These are phyloP conservation scores for Aethina tumida DNA, from an alignment of 1,140 invertebrate genomes.

Conservation along the genomic window DNA sequence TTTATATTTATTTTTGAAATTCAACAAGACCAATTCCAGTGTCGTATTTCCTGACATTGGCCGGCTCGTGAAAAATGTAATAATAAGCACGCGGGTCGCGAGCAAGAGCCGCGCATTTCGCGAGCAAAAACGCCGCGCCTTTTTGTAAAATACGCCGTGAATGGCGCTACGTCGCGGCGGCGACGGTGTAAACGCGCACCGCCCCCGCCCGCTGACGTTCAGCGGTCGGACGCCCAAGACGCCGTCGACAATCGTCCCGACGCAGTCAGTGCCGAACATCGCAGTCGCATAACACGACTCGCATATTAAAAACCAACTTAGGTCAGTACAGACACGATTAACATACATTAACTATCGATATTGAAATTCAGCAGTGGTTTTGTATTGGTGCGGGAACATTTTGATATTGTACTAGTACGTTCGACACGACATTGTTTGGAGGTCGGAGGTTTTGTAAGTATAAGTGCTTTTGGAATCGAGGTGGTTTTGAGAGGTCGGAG, in stretches of 20 bases:
- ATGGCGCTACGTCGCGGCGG: conserved; percentile 11
- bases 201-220: conserved; percentile 12
- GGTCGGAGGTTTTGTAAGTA: too few species aligned
- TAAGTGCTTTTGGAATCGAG: too few species aligned
- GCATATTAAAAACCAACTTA: conserved; percentile 28
- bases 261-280: conserved; percentile 30
- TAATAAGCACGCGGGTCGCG: too few species aligned
- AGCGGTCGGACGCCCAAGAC: conserved; percentile 15
- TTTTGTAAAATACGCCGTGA: conserved; percentile 12
- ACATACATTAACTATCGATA: conserved; percentile 1
- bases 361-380: not conserved
- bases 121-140: conserved; percentile 11
- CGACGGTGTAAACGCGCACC: conserved; percentile 4
- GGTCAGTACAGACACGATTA: conserved; percentile 24
- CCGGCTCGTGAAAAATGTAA: not conserved
- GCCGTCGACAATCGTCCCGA: conserved; percentile 17
- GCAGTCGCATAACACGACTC: conserved; percentile 32
- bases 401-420: too few species aligned
- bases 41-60: conserved; percentile 1
- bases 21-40: too few species aligned
- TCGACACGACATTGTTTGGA: too few species aligned
- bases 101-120: too few species aligned
- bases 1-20: too few species aligned
- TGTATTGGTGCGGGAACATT: not conserved
- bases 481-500: too few species aligned